Base-by-base conservation (phyloP, 2,797 vertebrate genomes). In the Oceanodroma leucorhoa region DNA sequence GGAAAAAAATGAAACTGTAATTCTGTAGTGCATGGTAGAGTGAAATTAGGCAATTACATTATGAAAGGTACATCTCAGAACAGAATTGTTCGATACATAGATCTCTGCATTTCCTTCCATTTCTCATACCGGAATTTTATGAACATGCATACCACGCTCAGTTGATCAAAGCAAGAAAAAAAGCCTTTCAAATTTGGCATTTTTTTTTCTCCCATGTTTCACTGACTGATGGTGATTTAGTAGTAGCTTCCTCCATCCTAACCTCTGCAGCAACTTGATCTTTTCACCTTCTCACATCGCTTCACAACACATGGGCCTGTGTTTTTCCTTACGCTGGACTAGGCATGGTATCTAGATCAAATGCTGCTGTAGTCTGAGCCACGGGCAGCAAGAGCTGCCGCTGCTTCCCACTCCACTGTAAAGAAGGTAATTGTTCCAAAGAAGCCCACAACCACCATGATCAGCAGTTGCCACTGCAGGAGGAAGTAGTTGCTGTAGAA, bases 401-500 rank as follows among this genome's bases (percentile, higher is more conserved):
- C 97, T 5, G 98, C 98, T 43, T 94, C 34, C 98, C 98, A 97
- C 93, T 99, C 99, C 36, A 98, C 99, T 1, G 97, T 21, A 60
- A 99, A 99, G 97, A 99, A 99, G 18, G 98, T 98, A 5, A 99
- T 29, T 2, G 99, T 98, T 14, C 99, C 99, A 62, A 98, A 96
- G 65, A 99, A 99, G 2, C 99, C 99, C 40, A 97, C 66, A 11
- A 98, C 1, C 58, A 99, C 98, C 98, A 99, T 98, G 97, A 99
- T 98, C 95, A 99, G 98, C 80, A 99, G 98, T 93, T 99, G 99
- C 99, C 99, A 99, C 89, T 99, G 98, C 34, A 99, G 98, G 60
- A 99, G 97, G 83, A 99, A 98, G 96, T 99, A 99, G 98, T 99
- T 99, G 88, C 99, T 99, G 98, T 99, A 99, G 98, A 98, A 99